These are phyloP conservation scores for Drosophila putrida DNA, from an alignment of 2,888 invertebrate genomes.

Conservation along the genomic window DNA sequence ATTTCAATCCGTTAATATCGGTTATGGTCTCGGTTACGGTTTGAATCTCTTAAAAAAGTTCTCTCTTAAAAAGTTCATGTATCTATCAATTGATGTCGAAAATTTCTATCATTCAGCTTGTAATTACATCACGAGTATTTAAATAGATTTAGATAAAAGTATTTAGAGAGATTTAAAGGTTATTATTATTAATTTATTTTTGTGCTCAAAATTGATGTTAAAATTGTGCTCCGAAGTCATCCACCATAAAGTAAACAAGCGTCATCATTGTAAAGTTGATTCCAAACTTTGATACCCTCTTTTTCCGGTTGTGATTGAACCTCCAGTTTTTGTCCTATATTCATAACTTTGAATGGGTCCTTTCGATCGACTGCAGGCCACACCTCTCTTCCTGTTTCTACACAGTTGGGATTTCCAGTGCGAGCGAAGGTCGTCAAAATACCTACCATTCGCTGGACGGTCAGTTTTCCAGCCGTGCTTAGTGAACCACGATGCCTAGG, in stretches of 20 bases:
- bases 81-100: too few relatives aligned
- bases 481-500: slow-evolving; percentile 52
- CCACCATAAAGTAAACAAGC: slow-evolving; percentile 41
- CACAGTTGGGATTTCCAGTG: slow-evolving; percentile 81
- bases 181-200: too few relatives aligned
- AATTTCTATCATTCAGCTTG: too few relatives aligned
- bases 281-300: slow-evolving; percentile 78
- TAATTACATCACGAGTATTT: too few relatives aligned
- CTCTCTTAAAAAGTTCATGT: too few relatives aligned
- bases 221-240: neutral
- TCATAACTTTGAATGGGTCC: slow-evolving; percentile 71
- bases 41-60: too few relatives aligned
- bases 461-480: slow-evolving; percentile 68
- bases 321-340: slow-evolving; percentile 74
- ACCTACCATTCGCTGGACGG: slow-evolving; percentile 79
- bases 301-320: slow-evolving; percentile 72
- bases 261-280: slow-evolving; percentile 72
- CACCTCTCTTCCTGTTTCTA: slow-evolving; percentile 42
- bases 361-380: slow-evolving; percentile 74
- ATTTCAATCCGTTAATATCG: too few relatives aligned
- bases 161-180: too few relatives aligned
- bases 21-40: too few relatives aligned
- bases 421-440: slow-evolving; percentile 80
- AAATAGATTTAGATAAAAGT: too few relatives aligned
- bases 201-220: too few relatives aligned